Percentiles rank a stretch among this genome's conserved stretches.
Evolutionary conservation across 2,888 invertebrate species (phyloP).

Genomic region (Dryococelus australis): DNA sequence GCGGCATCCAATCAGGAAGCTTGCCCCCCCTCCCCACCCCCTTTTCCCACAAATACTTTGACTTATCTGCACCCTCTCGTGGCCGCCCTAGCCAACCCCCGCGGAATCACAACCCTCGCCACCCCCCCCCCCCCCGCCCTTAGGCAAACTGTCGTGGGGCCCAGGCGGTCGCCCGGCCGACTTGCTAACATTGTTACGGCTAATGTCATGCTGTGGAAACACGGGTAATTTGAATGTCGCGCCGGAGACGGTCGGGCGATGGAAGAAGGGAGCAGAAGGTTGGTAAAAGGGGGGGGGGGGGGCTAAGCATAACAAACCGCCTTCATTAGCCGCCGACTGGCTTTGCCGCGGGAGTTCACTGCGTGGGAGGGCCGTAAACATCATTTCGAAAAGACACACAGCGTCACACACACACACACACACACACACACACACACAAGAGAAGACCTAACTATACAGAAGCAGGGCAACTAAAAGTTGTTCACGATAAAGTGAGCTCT

Average conservation of each 20-base stretch:
- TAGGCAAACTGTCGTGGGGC: not conserved
- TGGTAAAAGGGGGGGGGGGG: too few species aligned
- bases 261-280: too few species aligned
- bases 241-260: too few species aligned
- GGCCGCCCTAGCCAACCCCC: not conserved
- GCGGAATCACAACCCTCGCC: not conserved
- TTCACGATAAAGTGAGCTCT: too few species aligned
- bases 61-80: not conserved
- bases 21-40: not conserved
- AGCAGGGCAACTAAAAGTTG: too few species aligned
- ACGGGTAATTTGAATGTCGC: slow-evolving; percentile 16
- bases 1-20: not conserved
- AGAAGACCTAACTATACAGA: too few species aligned
- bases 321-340: not conserved
- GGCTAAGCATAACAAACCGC: slow-evolving; percentile 8
- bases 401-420: too few species aligned
- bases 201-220: not conserved
- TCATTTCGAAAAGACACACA: too few species aligned
- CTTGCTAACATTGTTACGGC: not conserved
- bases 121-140: too few species aligned
- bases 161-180: not conserved
- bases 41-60: not conserved
- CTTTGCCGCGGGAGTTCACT: not conserved
- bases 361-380: not conserved
- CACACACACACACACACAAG: too few species aligned